These are phyloP conservation scores for Chloromyia formosa DNA, from an alignment of 2,888 invertebrate genomes.

Conservation along the genomic window DNA sequence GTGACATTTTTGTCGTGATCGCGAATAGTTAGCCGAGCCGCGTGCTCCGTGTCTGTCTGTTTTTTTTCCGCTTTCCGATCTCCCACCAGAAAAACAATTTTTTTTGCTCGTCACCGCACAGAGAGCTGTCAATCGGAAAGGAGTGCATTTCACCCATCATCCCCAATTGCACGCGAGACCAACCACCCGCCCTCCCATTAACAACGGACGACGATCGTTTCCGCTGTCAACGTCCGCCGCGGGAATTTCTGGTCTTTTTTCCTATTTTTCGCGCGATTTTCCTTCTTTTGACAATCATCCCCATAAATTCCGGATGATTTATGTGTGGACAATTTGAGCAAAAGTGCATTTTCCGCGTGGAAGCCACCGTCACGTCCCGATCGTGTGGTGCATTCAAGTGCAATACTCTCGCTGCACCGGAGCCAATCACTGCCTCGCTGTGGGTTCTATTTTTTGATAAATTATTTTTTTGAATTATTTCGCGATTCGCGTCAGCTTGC, in stretches of 20 bases:
- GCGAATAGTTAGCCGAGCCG: constrained; percentile 25
- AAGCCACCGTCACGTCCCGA: not conserved
- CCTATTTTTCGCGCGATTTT: not conserved
- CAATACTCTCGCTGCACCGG: too few species aligned
- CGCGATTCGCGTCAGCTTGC: too few species aligned
- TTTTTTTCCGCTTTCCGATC: not conserved
- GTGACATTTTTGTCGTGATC: not conserved
- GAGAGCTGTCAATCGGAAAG: too few species aligned
- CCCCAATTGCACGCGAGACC: too few species aligned
- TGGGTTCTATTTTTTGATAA: too few species aligned
- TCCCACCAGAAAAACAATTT: constrained; percentile 1
- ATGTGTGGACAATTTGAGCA: not conserved
- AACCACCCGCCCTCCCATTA: not conserved
- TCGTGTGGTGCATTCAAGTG: too few species aligned
- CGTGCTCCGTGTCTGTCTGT: not conserved
- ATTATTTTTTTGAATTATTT: too few species aligned
- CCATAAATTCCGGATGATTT: not conserved
- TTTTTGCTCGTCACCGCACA: too few species aligned
- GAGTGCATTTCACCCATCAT: too few species aligned
- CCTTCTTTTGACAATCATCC: not conserved
- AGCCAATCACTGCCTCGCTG: too few species aligned
- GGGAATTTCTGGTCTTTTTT: not conserved
- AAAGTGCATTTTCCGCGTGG: constrained; percentile 12
- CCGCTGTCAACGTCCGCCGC: not conserved
- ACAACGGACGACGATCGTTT: not conserved